Conservation (phyloP, 2,797 vertebrate genomes). For the Chrosomus eos region DNA sequence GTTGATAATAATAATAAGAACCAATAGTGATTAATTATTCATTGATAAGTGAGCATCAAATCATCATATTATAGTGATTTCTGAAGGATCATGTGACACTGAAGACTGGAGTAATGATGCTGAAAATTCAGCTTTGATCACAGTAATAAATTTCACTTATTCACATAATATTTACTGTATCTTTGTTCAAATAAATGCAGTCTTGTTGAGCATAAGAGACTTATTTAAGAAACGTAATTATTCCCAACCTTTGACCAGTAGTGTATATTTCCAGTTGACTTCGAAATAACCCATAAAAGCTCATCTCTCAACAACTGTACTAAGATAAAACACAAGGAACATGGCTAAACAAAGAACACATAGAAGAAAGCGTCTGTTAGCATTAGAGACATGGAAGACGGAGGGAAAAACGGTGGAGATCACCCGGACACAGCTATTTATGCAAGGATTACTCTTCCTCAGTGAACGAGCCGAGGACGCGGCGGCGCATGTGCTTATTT, state of each 20-base stretch:
- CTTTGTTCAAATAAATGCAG: not conserved
- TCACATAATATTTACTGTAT: not conserved
- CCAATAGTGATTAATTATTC: not conserved
- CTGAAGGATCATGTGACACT: not conserved
- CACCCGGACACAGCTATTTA: slow-evolving; percentile 94
- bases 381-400: slow-evolving; percentile 47
- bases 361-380: slow-evolving; percentile 31
- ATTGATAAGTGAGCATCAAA: not conserved
- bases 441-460: slow-evolving; percentile 97
- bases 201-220: not conserved
- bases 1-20: not conserved
- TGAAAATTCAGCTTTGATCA: not conserved
- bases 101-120: not conserved
- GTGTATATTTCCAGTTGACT: not conserved
- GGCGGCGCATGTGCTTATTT: slow-evolving; percentile 99
- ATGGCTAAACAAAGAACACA: slow-evolving; percentile 28
- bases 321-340: not conserved
- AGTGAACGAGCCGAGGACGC: slow-evolving; percentile 92
- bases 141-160: not conserved
- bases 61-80: not conserved
- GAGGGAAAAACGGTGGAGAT: slow-evolving; percentile 60
- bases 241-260: not conserved
- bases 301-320: not conserved
- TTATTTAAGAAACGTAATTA: not conserved
- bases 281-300: not conserved